Evolutionary conservation across 2,797 vertebrate genomes (phyloP).

Genomic region (Rhinophrynus dorsalis): DNA sequence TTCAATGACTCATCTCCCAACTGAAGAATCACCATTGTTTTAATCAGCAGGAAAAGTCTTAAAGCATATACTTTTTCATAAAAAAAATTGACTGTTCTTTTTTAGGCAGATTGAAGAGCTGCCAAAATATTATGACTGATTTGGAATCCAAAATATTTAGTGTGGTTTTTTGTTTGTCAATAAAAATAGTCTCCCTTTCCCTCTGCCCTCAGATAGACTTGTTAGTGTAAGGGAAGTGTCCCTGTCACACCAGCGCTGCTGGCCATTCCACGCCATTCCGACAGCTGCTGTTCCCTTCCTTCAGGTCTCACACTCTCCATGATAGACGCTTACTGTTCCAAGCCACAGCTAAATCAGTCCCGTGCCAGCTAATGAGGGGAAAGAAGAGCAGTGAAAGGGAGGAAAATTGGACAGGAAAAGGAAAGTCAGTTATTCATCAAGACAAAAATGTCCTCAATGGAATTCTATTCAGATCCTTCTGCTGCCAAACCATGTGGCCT

Average conservation of each 20-base stretch:
- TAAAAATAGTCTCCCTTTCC: no score
- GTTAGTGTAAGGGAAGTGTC: not conserved
- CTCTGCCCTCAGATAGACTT: no score
- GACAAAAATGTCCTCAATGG: constrained; percentile 43
- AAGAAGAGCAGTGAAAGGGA: constrained; percentile 7
- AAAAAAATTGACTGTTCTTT: no score
- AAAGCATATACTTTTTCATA: no score
- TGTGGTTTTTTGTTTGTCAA: no score
- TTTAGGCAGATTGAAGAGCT: no score
- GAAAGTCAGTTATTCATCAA: constrained; percentile 33
- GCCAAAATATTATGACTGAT: no score
- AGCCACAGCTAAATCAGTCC: constrained; percentile 6
- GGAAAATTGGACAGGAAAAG: constrained; percentile 33
- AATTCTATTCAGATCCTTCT: constrained; percentile 25
- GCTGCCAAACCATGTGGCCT: constrained; percentile 34
- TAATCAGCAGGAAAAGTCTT: no score
- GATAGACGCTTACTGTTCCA: constrained; percentile 26
- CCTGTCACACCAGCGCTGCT: not conserved
- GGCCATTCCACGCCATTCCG: no score
- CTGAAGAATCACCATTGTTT: no score
- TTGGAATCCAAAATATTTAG: no score
- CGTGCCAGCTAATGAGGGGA: not conserved
- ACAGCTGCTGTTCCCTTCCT: not conserved
- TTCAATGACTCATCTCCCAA: no score
- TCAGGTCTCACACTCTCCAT: not conserved